Base-by-base conservation (phyloP, 2,888 invertebrate species). In the Drosophila pullipes region DNA sequence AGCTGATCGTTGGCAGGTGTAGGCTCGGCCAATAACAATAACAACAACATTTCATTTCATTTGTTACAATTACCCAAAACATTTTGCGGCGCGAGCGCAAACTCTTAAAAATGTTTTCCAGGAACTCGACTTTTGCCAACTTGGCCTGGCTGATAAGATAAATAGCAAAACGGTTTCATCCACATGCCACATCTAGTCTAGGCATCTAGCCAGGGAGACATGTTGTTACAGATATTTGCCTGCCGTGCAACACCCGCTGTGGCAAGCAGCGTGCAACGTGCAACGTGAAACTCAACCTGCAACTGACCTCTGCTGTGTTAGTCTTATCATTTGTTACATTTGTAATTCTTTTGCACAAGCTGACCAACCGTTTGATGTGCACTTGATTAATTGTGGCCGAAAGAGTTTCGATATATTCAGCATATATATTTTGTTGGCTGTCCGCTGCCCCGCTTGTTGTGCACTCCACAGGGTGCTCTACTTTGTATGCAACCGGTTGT, bases 51-150 rank as follows among this genome's bases (percentile, higher is more conserved):
- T 69, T 63, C 62, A 64, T 57, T 78, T 74, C 81, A 82, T 83
- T 85, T 85, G 85, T 80, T 83, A 85, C 80, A 85, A 85, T 85
- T 85, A 85, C 79, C 85, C 77, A 75, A 87, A 88, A 85, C 81
- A 87, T 76, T 72, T 71, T 76, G 73, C 67, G 70, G 74, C 69
- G 66, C 69, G 59, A 72, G 70, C 53, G 59, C 60, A 68, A 74
- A 60, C 68, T 64, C 9, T 33, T 54, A 37, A 58, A 61, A 54
- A 57, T 65, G 37, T 57, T 78, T 76, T 81, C 73, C 59, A 69
- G 62, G 70, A 71, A 77, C 57, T 66, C 72, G 72, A 77, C 72
- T 74, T 85, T 85, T 85, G 83, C 63, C 83, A 83, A 85, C 74
- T 79, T 69, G 76, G 52, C 68, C 54, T 47, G 53, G 66, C 69